These are phyloP conservation scores for honey bee (Apis mellifera) DNA, from an alignment of 1,140 invertebrate species.

Conservation along the genomic window Amel_HAv3.1 CM009935.2:7988501-7989000, in stretches of 20 bases:
- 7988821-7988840: background rate
- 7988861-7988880: no score
- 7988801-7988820: background rate
- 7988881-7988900: no score
- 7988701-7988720: conserved; percentile 10
- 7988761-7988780: background rate
- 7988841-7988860: no score
- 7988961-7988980: no score
- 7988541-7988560: conserved; percentile 40
- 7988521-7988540: conserved; percentile 63
- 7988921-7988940: no score
- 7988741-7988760: background rate
- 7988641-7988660: conserved; percentile 35
- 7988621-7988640: conserved; percentile 42
- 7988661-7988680: conserved; percentile 19
- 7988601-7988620: conserved; percentile 69
- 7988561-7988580: conserved; percentile 60
- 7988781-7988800: no score
- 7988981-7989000: no score
- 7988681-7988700: conserved; percentile 1
- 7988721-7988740: background rate
- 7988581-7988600: conserved; percentile 75
- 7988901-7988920: no score
- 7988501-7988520: conserved; percentile 68
- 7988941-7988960: no score